Base-by-base conservation (phyloP, 2,888 invertebrate species). In the Taenaris catops region DNA sequence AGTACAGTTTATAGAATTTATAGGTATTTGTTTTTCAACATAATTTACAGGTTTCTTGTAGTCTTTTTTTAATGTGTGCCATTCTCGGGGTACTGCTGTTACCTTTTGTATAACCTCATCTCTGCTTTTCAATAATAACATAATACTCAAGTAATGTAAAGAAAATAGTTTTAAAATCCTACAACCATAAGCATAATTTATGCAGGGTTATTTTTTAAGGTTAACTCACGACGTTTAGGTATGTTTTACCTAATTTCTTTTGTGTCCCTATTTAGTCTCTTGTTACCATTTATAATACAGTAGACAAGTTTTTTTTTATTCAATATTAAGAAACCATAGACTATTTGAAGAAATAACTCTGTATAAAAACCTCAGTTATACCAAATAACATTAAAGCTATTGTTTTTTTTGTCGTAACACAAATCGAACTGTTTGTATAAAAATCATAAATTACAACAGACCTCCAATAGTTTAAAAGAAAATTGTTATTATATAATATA, bases 111-210 rank as follows among this genome's bases (percentile, higher is more conserved):
- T 69, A 75, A 76, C 78, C 80, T 80, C 81, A 68, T 71, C 72
- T 72, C 67, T 72, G 73, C 72, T 78, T 76, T 75, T 73, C 69
- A 71, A 73, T 73, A 68, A 69, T 71, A 74, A 72, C 62, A 55
- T 53, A 83, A 84, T 83, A 83, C 83, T 83, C 83, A 83, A 79
- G 65, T 67, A 40, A 59, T 65, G 66, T 63, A 74, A 64, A 28
- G 68, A 53, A 59, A 75, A 75, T 83, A 80, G 75, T 65, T 67
- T 49, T 63, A 67, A n/a, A 68, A 66, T 63, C 47, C 56, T 71
- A 74, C 65, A 73, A 75, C 73, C 68, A 59, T 81, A 81, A 79
- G 83, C 79, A 83, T 84, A 81, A 83, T 83, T 81, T 83, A 80
- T 83, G 81, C 84, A 83, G 84, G 83, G 83, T 83, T 84, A 81